Base-by-base conservation (phyloP, 2,113 vertebrate genomes). In the Scytalopus superciliaris region DNA sequence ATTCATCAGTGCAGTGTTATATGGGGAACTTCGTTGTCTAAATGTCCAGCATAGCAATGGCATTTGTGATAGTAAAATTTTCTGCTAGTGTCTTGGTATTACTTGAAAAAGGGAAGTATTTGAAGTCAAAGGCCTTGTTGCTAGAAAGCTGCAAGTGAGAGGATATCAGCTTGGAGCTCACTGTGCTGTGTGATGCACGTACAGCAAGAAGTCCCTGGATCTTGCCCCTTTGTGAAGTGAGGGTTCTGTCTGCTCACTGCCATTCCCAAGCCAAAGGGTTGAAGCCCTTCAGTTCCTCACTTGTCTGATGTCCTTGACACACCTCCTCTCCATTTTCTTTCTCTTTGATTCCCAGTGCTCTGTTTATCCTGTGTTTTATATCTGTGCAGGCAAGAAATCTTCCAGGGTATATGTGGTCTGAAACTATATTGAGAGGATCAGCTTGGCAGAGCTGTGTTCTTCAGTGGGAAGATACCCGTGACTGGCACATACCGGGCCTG, bases 231-330 rank as follows among this genome's bases (percentile, higher is more conserved):
- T 70, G 28, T 3, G 4, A 4, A 7, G 44, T 2, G 14, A 52
- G 42, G 21, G 30, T 42, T 93, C 70, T 70, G 23, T 44, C 93
- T 31, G 1, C 14, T 57, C 28, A 2, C 23, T 60, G 28, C 4
- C 0, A 23, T 92, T 76, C 25, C 31, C 10, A 17, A 49, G n/a
- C 1, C 1, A 23, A 40, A 79, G 19, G 6, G 15, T 59, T 21
- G 3, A 0, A 73, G 45, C 52, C 12, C 42, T 68, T 53, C 79
- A 10, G n/a, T 57, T 55, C 78, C 23, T 67, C 23, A 0, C 42
- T 70, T 0, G 0, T 52, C 22, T 42, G 42, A 40, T 1, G 2
- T 7, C 3, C 2, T 6, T 69, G 50, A 11, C 19, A 35, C 23
- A 25, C 52, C 14, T 33, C 22, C 21, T 79, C 11, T 76, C 37